Base-by-base conservation (phyloP, 2,797 vertebrate species). In the Danio tinwini region DNA sequence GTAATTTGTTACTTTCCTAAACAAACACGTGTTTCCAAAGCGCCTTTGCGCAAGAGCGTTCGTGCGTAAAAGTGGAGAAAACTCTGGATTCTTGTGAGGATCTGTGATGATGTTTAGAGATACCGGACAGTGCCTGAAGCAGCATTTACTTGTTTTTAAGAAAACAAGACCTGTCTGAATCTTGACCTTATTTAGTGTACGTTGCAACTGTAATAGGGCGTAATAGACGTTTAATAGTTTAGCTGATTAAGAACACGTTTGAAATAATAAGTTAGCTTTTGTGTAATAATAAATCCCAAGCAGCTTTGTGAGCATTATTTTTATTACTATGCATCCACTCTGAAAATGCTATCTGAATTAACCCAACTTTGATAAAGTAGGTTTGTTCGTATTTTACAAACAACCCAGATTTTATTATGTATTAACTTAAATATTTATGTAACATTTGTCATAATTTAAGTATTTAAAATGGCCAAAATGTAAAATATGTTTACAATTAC, bases 31-130 rank as follows among this genome's bases (percentile, higher is more conserved):
- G 42, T 61, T 71, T 63, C 12, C 44, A 61, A 63, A 19, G 64
- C 50, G 67, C 29, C 13, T 63, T 78, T 69, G 42, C 47, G 58
- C 58, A 21, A 37, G 7, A 37, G n/a, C 40, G 39, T 47, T 59
- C 29, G 62, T 70, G 84, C 82, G 84, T 83, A 85, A 83, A 83
- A 67, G 78, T 67, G 61, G 17, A 44, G 67, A 71, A 63, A 62
- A 64, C 50, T 58, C 37, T 9, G 29, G 72, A 73, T 50, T 69
- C 55, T 39, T 40, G 21, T 12, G 45, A 52, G 47, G 58, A 71
- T 37, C 40, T n/a, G 7, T 73, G 21, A 65, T 73, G 59, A 39
- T 64, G 17, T n/a, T 67, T 61, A 42, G 21, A 19, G 8, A 44
- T n/a, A 76, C 56, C 8, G 40, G 42, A 19, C 49, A 40, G 0